Evolutionary conservation across 2,797 vertebrate species (phyloP), one percentile per base, ranked within the genome.

Genomic region (Philypnodon macrostomus): DNA sequence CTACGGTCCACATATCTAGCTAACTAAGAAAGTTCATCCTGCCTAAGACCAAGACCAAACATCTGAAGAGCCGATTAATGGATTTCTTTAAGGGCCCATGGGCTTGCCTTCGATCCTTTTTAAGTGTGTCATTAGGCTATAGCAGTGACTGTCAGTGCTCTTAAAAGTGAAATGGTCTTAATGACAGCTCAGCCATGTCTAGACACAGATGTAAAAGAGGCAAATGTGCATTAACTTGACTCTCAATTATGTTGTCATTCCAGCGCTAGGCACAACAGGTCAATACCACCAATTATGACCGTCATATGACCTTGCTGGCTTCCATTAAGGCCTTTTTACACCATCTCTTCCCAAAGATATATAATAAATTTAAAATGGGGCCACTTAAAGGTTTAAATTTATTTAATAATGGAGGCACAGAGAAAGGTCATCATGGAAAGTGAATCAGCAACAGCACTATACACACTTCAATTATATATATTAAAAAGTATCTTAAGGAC

Each of bases 131-230:
- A 49, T 49, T 49, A 37, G 27, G 23, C 6, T 15, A 17, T 17
- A 14, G 10, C 24, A 15, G 47, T 17, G 34, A 49, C 34, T 17
- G 30, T 31, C 14, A 19, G 24, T n/a, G 29, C 27, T 19, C 16
- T 47, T 34, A n/a, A n/a, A 47, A 47, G 29, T 4, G 12, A 46
- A 32, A 46, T 32, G 17, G 29, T 12, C 26, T 17, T 44, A 12
- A 46, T n/a, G 16, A 18, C 27, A 13, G n/a, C n/a, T n/a, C n/a
- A n/a, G n/a, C 29, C 10, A 32, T 10, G 45, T 33, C 45, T 33
- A 34, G 45, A 47, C 45, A 3, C 2, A 46, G 45, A 44, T 44
- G 41, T 30, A 44, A 44, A 44, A 44, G 41, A 44, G 41, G 18
- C 41, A 30, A 18, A 4, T 15, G 21, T 16, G 2, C n/a, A n/a